Evolutionary conservation across 2,888 invertebrate genomes (phyloP).

Genomic region (Drosophila limbata): DNA sequence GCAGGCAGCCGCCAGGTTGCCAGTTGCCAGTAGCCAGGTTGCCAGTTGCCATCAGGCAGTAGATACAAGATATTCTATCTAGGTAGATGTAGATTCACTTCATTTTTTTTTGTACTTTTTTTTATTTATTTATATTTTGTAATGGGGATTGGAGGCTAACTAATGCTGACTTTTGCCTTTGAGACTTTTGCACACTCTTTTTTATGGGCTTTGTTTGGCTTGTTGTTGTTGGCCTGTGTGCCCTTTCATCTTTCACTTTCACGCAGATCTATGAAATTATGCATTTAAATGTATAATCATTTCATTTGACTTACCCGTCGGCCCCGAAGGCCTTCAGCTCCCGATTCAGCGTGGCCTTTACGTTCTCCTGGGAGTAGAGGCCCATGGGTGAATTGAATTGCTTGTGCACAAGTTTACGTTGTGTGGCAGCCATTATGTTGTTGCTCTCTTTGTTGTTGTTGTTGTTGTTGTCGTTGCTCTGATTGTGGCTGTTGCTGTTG

Average conservation of each 20-base stretch:
- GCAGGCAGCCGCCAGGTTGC: conserved; percentile 33
- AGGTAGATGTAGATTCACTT: conserved; percentile 15
- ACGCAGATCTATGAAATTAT: conserved; percentile 67
- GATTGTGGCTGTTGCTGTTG: conserved; percentile 13
- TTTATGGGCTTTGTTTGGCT: not conserved
- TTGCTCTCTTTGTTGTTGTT: conserved; percentile 21
- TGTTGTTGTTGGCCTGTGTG: not conserved
- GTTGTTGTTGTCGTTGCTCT: conserved; percentile 20
- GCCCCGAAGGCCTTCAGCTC: conserved; percentile 92
- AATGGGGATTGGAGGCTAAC: conserved; percentile 28
- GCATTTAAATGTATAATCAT: conserved; percentile 77
- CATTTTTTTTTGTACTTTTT: not conserved
- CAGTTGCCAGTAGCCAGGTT: conserved; percentile 21
- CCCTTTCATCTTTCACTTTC: conserved; percentile 54
- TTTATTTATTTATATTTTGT: not conserved
- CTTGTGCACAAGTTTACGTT: conserved; percentile 91
- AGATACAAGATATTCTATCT: conserved; percentile 40
- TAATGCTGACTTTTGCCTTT: conserved; percentile 31
- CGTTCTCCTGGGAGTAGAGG: conserved; percentile 92
- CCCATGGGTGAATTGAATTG: conserved; percentile 96
- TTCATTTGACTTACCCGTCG: conserved; percentile 89
- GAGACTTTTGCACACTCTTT: conserved; percentile 29
- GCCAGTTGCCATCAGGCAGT: conserved; percentile 21
- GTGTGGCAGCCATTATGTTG: conserved; percentile 89
- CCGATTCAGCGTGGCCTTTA: conserved; percentile 92